Conservation (phyloP, 2,888 invertebrate species). For the Mesorhabditis spiculigera region DNA sequence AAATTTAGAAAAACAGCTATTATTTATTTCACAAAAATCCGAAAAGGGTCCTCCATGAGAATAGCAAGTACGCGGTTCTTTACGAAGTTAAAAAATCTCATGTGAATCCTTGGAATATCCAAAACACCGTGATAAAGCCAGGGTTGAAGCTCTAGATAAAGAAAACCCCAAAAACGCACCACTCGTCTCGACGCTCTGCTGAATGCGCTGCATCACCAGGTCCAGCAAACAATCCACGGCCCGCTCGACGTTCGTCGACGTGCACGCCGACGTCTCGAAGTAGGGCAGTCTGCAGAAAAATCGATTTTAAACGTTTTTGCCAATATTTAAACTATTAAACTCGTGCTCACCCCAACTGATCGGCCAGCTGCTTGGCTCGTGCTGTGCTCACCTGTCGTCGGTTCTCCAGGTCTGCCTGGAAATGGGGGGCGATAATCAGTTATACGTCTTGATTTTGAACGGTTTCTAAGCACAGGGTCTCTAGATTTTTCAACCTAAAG, state of each 20-base stretch:
- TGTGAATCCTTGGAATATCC: too few relatives aligned
- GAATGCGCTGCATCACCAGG: slow-evolving; percentile 66
- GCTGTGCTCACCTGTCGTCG: slow-evolving; percentile 68
- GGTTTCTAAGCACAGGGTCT: too few relatives aligned
- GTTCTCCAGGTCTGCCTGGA: slow-evolving; percentile 77
- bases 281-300: slow-evolving; percentile 71
- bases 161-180: slow-evolving; percentile 30
- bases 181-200: slow-evolving; percentile 51
- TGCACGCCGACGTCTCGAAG: slow-evolving; percentile 91
- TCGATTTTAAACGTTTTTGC: neutral
- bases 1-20: too few relatives aligned
- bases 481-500: too few relatives aligned
- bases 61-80: too few relatives aligned
- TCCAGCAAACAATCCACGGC: slow-evolving; percentile 85
- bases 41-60: too few relatives aligned
- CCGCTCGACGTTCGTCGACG: slow-evolving; percentile 82
- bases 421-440: too few relatives aligned
- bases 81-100: too few relatives aligned
- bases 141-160: too few relatives aligned
- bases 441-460: too few relatives aligned
- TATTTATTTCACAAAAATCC: too few relatives aligned
- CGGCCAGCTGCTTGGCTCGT: slow-evolving; percentile 72
- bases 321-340: neutral
- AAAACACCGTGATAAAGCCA: too few relatives aligned
- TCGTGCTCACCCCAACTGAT: slow-evolving; percentile 73